Evolutionary conservation across 2,113 vertebrate genomes (phyloP).

Genomic region (Notothenia coriiceps): DNA sequence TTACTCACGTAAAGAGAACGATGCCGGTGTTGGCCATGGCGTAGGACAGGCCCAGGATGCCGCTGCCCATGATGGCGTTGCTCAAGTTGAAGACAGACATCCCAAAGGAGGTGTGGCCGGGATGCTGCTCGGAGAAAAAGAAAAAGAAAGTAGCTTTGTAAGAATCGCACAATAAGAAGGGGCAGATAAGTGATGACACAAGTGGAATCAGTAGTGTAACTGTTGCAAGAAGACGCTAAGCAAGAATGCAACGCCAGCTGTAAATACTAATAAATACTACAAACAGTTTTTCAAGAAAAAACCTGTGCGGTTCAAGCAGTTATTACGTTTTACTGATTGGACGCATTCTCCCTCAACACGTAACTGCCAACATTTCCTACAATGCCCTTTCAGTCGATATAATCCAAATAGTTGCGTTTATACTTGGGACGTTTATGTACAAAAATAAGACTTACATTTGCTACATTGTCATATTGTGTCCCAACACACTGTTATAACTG

Average conservation of each 20-base stretch:
- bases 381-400: background rate
- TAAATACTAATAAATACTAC: background rate
- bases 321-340: constrained; percentile 5
- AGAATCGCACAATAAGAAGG: background rate
- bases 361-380: constrained; percentile 5
- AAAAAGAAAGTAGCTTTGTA: background rate
- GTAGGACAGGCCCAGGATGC: constrained; percentile 94
- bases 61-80: constrained; percentile 99
- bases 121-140: constrained; percentile 83
- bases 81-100: constrained; percentile 98
- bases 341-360: background rate
- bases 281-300: background rate
- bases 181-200: background rate
- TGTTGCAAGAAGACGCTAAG: background rate
- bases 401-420: background rate
- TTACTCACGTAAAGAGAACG: constrained; percentile 92
- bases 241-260: background rate
- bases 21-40: constrained; percentile 99
- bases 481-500: too few relatives aligned
- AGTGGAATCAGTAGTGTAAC: background rate
- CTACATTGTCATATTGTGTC: background rate
- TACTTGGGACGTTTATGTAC: background rate
- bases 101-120: constrained; percentile 92
- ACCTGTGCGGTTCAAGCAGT: background rate
- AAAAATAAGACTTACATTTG: background rate